These are phyloP conservation scores for Podabrus alpinus DNA, from an alignment of 2,888 invertebrate species.

Conservation along the genomic window DNA sequence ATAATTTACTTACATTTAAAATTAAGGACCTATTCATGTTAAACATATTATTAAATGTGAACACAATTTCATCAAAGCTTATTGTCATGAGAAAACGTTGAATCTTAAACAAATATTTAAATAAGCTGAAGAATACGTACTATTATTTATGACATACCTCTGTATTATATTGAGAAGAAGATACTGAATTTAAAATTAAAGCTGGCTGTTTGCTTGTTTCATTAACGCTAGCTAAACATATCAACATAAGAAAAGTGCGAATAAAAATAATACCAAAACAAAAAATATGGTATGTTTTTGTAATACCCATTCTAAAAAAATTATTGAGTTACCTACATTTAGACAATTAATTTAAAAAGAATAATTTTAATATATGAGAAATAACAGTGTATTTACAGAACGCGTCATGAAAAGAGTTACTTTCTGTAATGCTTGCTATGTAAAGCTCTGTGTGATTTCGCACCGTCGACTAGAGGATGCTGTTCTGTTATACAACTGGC, in stretches of 20 bases:
- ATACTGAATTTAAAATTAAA: conserved; percentile 42
- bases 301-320: conserved; percentile 42
- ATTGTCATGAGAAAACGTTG: conserved; percentile 22
- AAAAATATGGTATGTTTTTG: conserved; percentile 64
- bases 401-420: no score
- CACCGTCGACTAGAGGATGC: no score
- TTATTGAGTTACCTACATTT: no score
- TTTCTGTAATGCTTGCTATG: no score
- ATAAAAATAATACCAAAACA: conserved; percentile 67
- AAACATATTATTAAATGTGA: conserved; percentile 26
- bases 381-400: no score
- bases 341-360: no score
- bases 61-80: conserved; percentile 10
- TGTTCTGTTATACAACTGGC: no score
- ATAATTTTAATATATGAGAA: no score
- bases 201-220: conserved; percentile 50
- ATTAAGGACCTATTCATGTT: conserved; percentile 19
- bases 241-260: conserved; percentile 58
- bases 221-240: conserved; percentile 45
- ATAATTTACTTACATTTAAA: conserved; percentile 19
- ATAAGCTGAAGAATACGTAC: not conserved
- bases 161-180: conserved; percentile 22
- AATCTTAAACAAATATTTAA: conserved; percentile 3
- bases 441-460: no score
- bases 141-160: conserved; percentile 24